Percentiles rank a stretch among this genome's conserved stretches.
phyloP scores from a whole-genome alignment of 2,888 invertebrate genomes.

The Ferrisia virgata region DNA sequence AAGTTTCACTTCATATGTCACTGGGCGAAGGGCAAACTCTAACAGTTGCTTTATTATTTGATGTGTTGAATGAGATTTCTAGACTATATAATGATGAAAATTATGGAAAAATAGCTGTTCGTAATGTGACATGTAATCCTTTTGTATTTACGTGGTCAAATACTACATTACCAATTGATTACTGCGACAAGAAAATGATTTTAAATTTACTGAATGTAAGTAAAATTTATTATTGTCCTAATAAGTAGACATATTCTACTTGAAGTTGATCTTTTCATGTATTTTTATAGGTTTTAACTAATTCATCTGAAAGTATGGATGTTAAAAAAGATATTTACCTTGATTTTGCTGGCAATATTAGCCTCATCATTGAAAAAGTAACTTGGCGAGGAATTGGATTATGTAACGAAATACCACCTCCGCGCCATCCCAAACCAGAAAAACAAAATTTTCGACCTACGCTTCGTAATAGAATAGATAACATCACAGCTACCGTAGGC shows the following conservation, averaged over 20 bases:
- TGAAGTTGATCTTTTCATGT: neutral
- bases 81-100: constrained; percentile 54
- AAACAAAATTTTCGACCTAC: constrained; percentile 69
- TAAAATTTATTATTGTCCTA: neutral
- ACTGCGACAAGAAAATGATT: constrained; percentile 75
- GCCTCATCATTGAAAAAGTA: constrained; percentile 62
- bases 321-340: constrained; percentile 65
- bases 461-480: constrained; percentile 80
- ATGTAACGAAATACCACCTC: constrained; percentile 60
- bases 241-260: neutral
- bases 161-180: constrained; percentile 73
- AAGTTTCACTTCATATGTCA: constrained; percentile 69
- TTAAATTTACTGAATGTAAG: constrained; percentile 65
- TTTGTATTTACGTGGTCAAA: constrained; percentile 80
- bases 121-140: constrained; percentile 51
- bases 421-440: constrained; percentile 54
- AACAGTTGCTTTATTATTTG: neutral
- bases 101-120: constrained; percentile 66
- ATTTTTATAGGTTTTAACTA: constrained; percentile 54
- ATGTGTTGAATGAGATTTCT: constrained; percentile 16
- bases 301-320: constrained; percentile 48
- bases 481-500: constrained; percentile 77
- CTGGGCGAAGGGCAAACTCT: constrained; percentile 48
- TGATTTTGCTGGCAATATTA: constrained; percentile 48
- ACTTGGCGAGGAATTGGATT: constrained; percentile 65